phyloP scores from a whole-genome alignment of 1,140 invertebrate species.

The Chelonus insularis region DNA sequence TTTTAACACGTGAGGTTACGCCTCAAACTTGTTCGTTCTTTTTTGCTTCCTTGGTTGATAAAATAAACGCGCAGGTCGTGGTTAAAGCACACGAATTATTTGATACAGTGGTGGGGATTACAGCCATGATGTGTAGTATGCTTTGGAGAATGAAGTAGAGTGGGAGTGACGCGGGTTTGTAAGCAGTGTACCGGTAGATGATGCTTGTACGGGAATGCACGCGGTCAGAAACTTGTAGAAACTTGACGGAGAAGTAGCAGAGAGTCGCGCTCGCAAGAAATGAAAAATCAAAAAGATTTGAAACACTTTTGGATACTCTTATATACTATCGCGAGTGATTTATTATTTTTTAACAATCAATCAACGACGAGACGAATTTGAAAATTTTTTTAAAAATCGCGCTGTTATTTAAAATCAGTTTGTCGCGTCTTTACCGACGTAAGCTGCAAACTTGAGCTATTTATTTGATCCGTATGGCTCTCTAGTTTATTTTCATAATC shows the following conservation, averaged over 20 bases:
- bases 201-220: not conserved
- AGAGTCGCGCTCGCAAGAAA: not conserved
- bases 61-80: not conserved
- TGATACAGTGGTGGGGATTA: not conserved
- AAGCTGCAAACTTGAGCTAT: not conserved
- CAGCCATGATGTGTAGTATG: not conserved
- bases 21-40: not conserved
- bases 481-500: not conserved
- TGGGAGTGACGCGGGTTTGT: conserved; percentile 7
- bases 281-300: no score
- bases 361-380: no score
- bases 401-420: no score
- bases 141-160: not conserved
- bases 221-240: conserved; percentile 12
- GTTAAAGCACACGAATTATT: not conserved
- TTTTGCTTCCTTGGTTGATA: not conserved
- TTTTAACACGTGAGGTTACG: not conserved
- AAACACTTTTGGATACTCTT: no score
- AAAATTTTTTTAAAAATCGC: no score
- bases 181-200: conserved; percentile 12
- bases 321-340: no score
- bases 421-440: not conserved
- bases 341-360: no score
- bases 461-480: not conserved
- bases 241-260: not conserved